Base-by-base conservation (phyloP, 1,140 invertebrate species). In the Drosophila arawakana region DNA sequence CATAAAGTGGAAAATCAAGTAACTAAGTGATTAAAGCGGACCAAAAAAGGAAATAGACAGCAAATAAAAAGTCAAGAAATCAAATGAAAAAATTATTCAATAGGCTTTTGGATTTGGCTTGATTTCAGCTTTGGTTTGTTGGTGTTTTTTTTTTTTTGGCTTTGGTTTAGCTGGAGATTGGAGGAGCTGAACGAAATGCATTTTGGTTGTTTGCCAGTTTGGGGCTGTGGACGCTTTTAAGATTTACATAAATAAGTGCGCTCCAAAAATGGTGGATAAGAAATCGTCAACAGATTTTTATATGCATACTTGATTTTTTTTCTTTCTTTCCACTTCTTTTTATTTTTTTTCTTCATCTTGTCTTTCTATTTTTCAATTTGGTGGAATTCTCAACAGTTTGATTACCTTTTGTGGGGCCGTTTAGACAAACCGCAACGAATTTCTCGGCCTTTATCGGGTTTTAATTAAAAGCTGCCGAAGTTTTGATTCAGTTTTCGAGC, bases 241-340 rank as follows among this genome's bases (percentile, higher is more conserved):
- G 82, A 86, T 85, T 85, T 86, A 85, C 82, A 85, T 85, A 85
- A 86, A 85, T 85, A 85, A 85, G 82, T 85, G 82, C 72, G 79
- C 65, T 57, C 55, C 82, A 63, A 68, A 78, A 21, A 44, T 13
- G 67, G 75, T 79, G 79, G 72, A 76, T 86, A 82, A 85, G 68
- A 78, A 76, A 82, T 73, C 82, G 72, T 71, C 71, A 69, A 39
- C 61, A 69, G 52, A 74, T 70, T 55, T 30, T 62, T 61, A 50
- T 60, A 72, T 46, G 59, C 76, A 68, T 43, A 76, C 41, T 61
- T 41, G 59, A 10, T 13, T 71, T 61, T 71, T 71, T 50, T 58
- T 58, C 63, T 54, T 74, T 34, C 52, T n/a, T 44, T 62, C 18
- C 21, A 57, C 52, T 35, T 60, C 3, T 43, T 13, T 13, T 21